Conservation (phyloP, 2,113 vertebrate genomes). For the Burhinus oedicnemus region DNA sequence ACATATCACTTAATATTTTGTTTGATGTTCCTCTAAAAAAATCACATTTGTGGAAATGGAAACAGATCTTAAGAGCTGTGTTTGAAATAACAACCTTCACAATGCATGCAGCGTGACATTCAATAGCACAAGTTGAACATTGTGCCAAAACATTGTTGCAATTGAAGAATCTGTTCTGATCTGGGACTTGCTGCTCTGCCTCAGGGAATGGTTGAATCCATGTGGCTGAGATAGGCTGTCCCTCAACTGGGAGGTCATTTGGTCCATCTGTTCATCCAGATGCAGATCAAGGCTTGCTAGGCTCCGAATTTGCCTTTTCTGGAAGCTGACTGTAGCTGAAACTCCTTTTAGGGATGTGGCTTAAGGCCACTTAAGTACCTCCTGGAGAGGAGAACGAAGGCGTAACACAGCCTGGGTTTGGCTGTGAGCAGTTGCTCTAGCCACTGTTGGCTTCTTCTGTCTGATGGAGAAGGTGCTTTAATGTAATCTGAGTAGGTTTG, state of each 20-base stretch:
- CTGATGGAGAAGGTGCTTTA: not conserved
- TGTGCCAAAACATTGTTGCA: not conserved
- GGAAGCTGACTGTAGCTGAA: not conserved
- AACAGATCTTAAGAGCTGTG: not conserved
- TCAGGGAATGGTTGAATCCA: not conserved
- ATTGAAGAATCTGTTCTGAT: not conserved
- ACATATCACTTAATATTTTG: not conserved
- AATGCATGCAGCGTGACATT: not conserved
- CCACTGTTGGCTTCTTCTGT: not conserved
- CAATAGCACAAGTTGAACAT: not conserved
- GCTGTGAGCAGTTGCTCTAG: not conserved
- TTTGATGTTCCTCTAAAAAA: not conserved
- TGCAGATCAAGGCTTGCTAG: not conserved
- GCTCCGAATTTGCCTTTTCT: not conserved
- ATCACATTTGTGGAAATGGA: not conserved
- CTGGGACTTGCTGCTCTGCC: not conserved
- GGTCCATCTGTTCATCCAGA: not conserved
- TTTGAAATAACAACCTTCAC: not conserved
- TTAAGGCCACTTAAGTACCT: not conserved
- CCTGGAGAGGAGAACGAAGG: not conserved
- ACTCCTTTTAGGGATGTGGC: not conserved
- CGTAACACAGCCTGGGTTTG: not conserved
- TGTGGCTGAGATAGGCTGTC: not conserved
- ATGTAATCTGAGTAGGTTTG: not conserved
- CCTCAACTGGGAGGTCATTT: accelerated